Base-by-base conservation (phyloP, 2,797 vertebrate species). In the Urocyon cinereoargenteus region DNA sequence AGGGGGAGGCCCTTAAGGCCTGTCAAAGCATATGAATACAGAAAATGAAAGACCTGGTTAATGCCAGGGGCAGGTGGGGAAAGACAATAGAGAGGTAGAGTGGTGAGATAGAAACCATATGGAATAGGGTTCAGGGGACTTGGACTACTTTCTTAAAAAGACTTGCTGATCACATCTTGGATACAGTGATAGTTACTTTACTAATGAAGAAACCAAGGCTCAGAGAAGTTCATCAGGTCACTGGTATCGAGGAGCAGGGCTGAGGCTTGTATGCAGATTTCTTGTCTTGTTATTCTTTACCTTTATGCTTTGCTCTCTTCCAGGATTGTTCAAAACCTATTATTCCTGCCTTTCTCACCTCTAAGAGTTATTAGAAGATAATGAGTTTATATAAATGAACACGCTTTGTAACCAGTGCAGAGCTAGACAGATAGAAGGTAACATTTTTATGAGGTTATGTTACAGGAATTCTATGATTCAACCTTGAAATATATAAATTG, bases 361-460 rank as follows among this genome's bases (percentile, higher is more conserved):
- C 59, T 15, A 6, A 72, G 68, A 49, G 49, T 96, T 97, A 77
- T 82, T 95, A 85, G 86, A 90, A 92, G 66, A 66, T 90, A 93
- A 86, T 92, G 70, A 92, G 66, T 96, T 92, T 73, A 70, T 90
- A 2, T 77, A 93, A 62, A 53, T 68, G 59, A 82, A 78, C 34
- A 59, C 6, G 12, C 36, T 91, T 66, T 45, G 49, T 89, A 78
- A 75, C 22, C 40, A 89, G 28, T 66, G n/a, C 94, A 53, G 68
- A 82, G 24, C 14, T 90, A 64, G 62, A 84, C 15, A 82, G 68
- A 84, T 10, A 82, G 53, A 91, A 68, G 64, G 22, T 88, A 75
- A 94, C 55, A 36, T 19, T 96, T 94, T 81, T 93, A 59, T 95
- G 61, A 97, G 70, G 40, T 82, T 72, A 51, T 84, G 31, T 79